A percentile compares a stretch with the other conserved stretches of the same genome.
These are phyloP conservation scores for Zalophus californianus DNA, from an alignment of 2,797 vertebrate genomes.

Conservation along the genomic window DNA sequence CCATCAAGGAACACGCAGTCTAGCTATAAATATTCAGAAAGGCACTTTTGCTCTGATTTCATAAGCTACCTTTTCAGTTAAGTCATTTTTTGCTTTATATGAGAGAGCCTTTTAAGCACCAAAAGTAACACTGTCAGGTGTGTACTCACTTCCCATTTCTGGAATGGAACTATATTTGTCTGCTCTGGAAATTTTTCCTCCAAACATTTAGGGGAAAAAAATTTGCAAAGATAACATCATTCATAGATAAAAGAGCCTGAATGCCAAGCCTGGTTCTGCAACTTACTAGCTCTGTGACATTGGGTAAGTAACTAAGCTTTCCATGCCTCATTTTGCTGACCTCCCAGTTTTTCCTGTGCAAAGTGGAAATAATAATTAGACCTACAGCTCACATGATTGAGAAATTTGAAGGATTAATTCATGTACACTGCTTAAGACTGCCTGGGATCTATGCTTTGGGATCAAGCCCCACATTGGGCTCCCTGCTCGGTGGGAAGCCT, in stretches of 20 bases:
- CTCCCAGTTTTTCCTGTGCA: background rate
- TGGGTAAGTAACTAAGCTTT: background rate
- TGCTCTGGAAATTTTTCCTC: slow-evolving; percentile 54
- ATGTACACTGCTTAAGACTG: background rate
- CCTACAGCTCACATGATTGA: background rate
- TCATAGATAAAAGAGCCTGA: background rate
- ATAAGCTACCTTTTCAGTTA: background rate
- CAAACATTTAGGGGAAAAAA: background rate
- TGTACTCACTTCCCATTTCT: slow-evolving; percentile 36
- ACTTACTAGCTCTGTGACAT: background rate
- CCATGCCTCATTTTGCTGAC: background rate
- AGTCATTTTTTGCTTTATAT: slow-evolving; percentile 31
- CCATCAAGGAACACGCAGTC: background rate
- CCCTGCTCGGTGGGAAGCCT: too few relatives aligned
- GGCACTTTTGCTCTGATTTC: background rate
- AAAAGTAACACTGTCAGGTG: slow-evolving; percentile 34
- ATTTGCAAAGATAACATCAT: background rate
- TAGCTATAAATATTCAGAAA: slow-evolving; percentile 47
- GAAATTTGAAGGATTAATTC: slow-evolving; percentile 13
- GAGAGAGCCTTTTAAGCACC: slow-evolving; percentile 34
- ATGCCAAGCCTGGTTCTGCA: background rate
- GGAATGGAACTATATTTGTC: slow-evolving; percentile 36
- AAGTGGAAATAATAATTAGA: background rate
- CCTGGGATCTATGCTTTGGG: too few relatives aligned
- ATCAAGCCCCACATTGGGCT: too few relatives aligned